These are phyloP conservation scores for Thunnus thynnus DNA, from an alignment of 2,113 vertebrate genomes.

Conservation along the genomic window DNA sequence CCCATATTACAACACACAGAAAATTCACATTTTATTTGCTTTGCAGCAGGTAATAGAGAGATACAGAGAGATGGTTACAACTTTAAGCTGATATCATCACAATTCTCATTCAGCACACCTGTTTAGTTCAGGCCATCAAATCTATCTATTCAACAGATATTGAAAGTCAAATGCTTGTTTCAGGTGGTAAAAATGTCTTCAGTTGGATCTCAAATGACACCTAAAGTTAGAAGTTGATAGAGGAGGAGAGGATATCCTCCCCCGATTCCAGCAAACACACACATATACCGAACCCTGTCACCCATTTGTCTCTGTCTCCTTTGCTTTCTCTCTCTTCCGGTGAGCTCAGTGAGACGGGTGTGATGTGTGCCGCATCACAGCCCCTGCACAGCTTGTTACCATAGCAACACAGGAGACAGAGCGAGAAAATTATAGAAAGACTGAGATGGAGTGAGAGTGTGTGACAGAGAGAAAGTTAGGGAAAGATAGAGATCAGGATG, in stretches of 20 bases:
- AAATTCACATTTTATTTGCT: background rate
- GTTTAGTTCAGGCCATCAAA: background rate
- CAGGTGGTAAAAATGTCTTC: background rate
- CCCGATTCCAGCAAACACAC: constrained; percentile 9
- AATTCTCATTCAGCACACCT: background rate
- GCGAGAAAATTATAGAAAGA: constrained; percentile 65
- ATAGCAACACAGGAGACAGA: constrained; percentile 76
- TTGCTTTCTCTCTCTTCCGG: constrained; percentile 43
- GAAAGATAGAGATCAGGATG: constrained; percentile 39
- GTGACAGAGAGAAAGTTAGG: constrained; percentile 43
- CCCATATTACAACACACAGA: background rate
- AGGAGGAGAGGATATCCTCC: background rate
- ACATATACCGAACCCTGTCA: background rate
- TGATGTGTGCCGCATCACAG: constrained; percentile 75
- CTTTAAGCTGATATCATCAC: background rate
- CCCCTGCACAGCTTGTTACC: constrained; percentile 80
- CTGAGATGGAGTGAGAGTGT: constrained; percentile 40
- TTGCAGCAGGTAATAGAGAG: background rate
- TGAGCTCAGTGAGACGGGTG: constrained; percentile 63
- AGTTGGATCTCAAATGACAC: constrained; percentile 5
- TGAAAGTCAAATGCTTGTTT: constrained; percentile 7
- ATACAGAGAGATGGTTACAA: background rate
- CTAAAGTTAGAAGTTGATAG: background rate
- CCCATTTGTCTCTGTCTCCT: constrained; percentile 56
- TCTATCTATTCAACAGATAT: background rate